Conservation (phyloP, 2,888 invertebrate species). For the Drosophila sordidapex region DNA sequence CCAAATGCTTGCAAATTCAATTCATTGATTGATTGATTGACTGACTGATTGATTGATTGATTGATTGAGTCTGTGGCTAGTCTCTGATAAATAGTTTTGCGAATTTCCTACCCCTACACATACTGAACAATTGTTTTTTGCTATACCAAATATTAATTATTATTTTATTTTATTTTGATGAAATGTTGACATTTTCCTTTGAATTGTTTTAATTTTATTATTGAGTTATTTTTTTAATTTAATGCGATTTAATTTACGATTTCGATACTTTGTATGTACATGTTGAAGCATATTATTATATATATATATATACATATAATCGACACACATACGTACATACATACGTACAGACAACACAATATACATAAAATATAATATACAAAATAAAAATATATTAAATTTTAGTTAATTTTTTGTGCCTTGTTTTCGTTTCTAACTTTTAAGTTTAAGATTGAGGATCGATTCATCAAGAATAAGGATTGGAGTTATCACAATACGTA, state of each 20-base stretch:
- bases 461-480: slow-evolving; percentile 29
- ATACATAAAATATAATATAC: slow-evolving; percentile 59
- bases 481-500: slow-evolving; percentile 33
- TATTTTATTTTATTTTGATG: slow-evolving; percentile 36
- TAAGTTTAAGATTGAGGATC: slow-evolving; percentile 31
- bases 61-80: slow-evolving; percentile 4
- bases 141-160: slow-evolving; percentile 36
- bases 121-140: slow-evolving; percentile 41
- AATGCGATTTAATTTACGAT: slow-evolving; percentile 51
- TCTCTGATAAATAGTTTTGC: slow-evolving; percentile 8
- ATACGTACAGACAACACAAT: slow-evolving; percentile 53
- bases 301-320: slow-evolving; percentile 14
- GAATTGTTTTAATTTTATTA: slow-evolving; percentile 38
- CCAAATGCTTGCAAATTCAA: slow-evolving; percentile 15
- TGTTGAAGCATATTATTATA: slow-evolving; percentile 35
- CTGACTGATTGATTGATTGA: background rate
- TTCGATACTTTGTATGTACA: slow-evolving; percentile 56
- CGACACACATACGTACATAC: slow-evolving; percentile 30
- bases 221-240: slow-evolving; percentile 46
- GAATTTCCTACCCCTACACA: slow-evolving; percentile 23
- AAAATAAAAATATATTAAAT: slow-evolving; percentile 60
- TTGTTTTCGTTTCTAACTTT: slow-evolving; percentile 46
- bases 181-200: slow-evolving; percentile 42
- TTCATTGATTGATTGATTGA: background rate
- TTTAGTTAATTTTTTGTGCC: slow-evolving; percentile 51